Base-by-base conservation (phyloP, 2,888 invertebrate species). In the Apotomis turbidana region DNA sequence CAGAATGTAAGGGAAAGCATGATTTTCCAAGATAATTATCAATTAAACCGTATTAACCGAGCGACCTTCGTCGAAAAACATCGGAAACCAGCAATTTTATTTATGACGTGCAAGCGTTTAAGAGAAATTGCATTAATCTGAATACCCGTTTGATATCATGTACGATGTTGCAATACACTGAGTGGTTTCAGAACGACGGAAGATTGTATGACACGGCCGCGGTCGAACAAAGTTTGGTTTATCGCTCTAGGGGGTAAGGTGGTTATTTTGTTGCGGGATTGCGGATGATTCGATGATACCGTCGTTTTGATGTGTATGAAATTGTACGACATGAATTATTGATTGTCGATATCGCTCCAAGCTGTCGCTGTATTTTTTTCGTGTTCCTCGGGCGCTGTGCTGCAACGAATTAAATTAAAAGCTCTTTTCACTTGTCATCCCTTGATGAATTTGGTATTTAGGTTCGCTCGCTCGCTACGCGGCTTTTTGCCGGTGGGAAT, bases 341-440 rank as follows among this genome's bases (percentile, higher is more conserved):
- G 92, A 93, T 93, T 93, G 93, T 93, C 93, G 93, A 93, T 93
- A 93, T 90, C 90, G 93, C 92, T 91, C 85, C 92, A 93, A 93
- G 93, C 93, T 93, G 93, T 93, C 91, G 89, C 90, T 90, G 86
- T 91, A 84, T 90, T 91, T 93, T 92, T 93, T 91, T 90, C 87
- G 85, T 88, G 86, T 88, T 89, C 80, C 89, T 88, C 88, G 80
- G 87, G 88, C 88, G 88, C 89, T 88, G 89, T 89, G 91, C 93
- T 93, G 88, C 93, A 92, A 88, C 93, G 93, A 92, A 93, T 93
- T 93, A 93, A 93, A 93, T 93, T 93, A 93, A 93, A 93, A 92
- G 91, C 92, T 93, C 93, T 93, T 93, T 92, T 93, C 91, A 92
- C 91, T 91, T 93, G 92, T 92, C 92, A 90, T 90, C 89, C 87